phyloP scores from a whole-genome alignment of 2,888 invertebrate species.

The Heteropelma amictum region DNA sequence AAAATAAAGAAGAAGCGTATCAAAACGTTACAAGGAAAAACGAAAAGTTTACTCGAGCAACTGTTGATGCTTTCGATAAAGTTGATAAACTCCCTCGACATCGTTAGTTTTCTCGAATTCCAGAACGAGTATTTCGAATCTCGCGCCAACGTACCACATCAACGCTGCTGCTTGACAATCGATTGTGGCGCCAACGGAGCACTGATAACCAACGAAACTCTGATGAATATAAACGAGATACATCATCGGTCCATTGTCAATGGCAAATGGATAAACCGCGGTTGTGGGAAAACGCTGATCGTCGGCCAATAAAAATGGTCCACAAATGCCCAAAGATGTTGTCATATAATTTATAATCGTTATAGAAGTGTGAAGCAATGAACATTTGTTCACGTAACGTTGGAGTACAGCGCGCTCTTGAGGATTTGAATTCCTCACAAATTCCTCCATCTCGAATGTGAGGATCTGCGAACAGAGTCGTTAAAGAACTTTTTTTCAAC shows the following conservation, averaged over 20 bases:
- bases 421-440: constrained; percentile 45
- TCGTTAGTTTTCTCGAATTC: constrained; percentile 22
- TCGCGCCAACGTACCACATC: constrained; percentile 62
- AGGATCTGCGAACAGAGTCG: background rate
- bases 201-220: constrained; percentile 46
- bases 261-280: constrained; percentile 57
- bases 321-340: constrained; percentile 54
- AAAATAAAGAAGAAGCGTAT: background rate
- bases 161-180: constrained; percentile 62
- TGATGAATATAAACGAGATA: constrained; percentile 55
- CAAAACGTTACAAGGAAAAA: background rate
- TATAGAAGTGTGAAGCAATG: constrained; percentile 44
- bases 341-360: constrained; percentile 53
- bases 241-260: constrained; percentile 29
- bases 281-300: constrained; percentile 50
- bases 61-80: constrained; percentile 41
- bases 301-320: constrained; percentile 55
- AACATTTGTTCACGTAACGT: constrained; percentile 56
- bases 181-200: constrained; percentile 53
- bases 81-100: constrained; percentile 5
- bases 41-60: constrained; percentile 49
- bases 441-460: constrained; percentile 58
- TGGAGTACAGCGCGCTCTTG: constrained; percentile 50
- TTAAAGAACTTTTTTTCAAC: background rate
- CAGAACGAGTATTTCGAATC: constrained; percentile 56